Conservation (phyloP, 2,797 vertebrate species). For the Megaceryle alcyon region DNA sequence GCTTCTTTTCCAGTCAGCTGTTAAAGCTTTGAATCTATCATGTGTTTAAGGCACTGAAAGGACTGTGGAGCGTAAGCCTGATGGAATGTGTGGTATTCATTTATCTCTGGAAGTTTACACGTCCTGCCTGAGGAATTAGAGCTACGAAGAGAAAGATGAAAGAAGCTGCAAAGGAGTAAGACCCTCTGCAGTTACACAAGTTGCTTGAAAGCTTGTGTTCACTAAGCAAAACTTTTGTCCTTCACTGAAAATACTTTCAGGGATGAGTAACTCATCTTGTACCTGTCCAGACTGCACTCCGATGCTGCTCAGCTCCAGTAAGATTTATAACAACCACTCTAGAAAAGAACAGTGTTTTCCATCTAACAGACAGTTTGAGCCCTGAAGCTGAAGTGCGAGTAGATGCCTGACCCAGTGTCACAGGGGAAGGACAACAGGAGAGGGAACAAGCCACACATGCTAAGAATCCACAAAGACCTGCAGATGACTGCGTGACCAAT, state of each 20-base stretch:
- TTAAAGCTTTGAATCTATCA: neutral
- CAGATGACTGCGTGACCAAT: neutral
- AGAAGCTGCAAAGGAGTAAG: neutral
- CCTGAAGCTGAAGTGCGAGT: neutral
- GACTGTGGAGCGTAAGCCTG: neutral
- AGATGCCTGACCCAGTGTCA: neutral
- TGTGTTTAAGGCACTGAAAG: neutral
- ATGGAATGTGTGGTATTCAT: neutral
- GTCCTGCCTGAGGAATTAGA: neutral
- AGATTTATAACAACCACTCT: neutral
- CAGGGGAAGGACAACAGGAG: neutral
- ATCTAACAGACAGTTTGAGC: neutral
- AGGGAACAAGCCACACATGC: neutral
- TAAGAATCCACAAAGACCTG: neutral
- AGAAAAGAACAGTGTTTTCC: neutral
- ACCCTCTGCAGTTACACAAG: neutral
- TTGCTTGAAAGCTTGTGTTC: neutral
- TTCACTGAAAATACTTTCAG: neutral
- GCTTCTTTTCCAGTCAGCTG: conserved; percentile 32
- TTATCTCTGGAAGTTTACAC: conserved; percentile 12
- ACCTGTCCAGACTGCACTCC: neutral
- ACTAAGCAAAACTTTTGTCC: neutral
- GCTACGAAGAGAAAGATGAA: neutral
- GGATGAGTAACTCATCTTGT: neutral
- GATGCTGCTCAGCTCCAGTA: neutral